Conservation (phyloP, 2,888 invertebrate genomes). For the Agonum fuliginosum region DNA sequence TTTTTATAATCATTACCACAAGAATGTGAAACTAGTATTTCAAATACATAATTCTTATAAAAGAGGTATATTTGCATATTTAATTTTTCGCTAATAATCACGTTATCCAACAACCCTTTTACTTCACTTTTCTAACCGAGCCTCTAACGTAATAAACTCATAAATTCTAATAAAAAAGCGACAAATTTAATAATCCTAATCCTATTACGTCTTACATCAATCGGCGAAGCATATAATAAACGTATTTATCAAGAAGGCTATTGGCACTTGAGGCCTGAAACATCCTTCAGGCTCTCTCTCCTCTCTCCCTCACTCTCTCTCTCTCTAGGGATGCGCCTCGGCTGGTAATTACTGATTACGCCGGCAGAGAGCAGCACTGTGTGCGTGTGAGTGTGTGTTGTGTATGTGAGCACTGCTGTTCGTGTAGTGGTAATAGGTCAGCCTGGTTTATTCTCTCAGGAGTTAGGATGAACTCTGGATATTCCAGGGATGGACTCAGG, state of each 20-base stretch:
- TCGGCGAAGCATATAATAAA: conserved; percentile 30
- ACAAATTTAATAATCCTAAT: conserved; percentile 35
- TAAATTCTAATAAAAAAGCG: too few species aligned
- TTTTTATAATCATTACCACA: too few species aligned
- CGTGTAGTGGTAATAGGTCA: conserved; percentile 36
- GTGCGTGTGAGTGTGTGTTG: neutral
- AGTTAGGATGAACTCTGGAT: conserved; percentile 26
- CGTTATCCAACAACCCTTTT: too few species aligned
- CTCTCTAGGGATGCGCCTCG: conserved; percentile 10
- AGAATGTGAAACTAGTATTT: too few species aligned
- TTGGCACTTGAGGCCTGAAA: conserved; percentile 14
- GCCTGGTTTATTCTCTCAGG: conserved; percentile 28
- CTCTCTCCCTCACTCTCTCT: neutral
- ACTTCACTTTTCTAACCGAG: too few species aligned
- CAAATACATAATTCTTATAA: too few species aligned
- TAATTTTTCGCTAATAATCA: too few species aligned
- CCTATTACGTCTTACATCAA: neutral
- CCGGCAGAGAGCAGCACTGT: neutral
- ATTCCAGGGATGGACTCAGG: neutral
- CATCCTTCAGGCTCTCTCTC: neutral
- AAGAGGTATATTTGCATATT: too few species aligned
- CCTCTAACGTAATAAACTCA: too few species aligned
- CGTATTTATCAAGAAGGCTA: conserved; percentile 24
- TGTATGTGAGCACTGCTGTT: neutral
- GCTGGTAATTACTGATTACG: conserved; percentile 49